A percentile compares a stretch with the other conserved stretches of the same genome.
phyloP scores from a whole-genome alignment of 2,113 vertebrate genomes.

The Mormyrus lacerda region DNA sequence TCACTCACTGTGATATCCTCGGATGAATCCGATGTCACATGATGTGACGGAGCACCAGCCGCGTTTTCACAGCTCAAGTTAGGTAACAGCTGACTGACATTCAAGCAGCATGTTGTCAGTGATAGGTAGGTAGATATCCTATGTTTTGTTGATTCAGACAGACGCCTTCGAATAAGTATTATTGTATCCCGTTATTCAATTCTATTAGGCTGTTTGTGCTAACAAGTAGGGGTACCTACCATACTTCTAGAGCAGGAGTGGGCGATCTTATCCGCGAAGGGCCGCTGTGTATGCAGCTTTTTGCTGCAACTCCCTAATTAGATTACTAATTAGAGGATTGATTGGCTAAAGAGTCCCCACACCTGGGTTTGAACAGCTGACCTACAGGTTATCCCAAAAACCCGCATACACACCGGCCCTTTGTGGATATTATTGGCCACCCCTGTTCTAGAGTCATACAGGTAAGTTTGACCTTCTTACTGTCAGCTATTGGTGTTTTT shows the following conservation, averaged over 20 bases:
- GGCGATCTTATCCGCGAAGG: no score
- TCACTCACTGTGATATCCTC: not conserved
- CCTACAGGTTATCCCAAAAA: no score
- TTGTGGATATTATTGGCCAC: no score
- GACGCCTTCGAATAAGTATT: not conserved
- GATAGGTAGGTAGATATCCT: not conserved
- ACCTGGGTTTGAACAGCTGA: no score
- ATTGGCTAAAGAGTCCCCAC: no score
- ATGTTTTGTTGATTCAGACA: not conserved
- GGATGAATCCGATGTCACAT: not conserved
- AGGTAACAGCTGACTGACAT: not conserved
- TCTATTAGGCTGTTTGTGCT: not conserved
- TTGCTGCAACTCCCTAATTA: no score
- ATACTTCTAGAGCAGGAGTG: not conserved
- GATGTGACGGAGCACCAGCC: not conserved
- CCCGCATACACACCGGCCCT: no score
- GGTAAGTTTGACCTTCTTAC: not conserved
- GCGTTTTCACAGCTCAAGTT: not conserved
- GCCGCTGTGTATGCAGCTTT: no score
- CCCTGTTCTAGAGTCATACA: not conserved
- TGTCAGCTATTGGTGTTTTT: slow-evolving; percentile 9
- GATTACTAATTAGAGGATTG: no score
- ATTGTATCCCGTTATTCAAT: not conserved
- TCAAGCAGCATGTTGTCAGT: not conserved
- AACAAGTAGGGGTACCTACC: not conserved